phyloP scores from a whole-genome alignment of 2,113 vertebrate species.

The Numida meleagris region DNA sequence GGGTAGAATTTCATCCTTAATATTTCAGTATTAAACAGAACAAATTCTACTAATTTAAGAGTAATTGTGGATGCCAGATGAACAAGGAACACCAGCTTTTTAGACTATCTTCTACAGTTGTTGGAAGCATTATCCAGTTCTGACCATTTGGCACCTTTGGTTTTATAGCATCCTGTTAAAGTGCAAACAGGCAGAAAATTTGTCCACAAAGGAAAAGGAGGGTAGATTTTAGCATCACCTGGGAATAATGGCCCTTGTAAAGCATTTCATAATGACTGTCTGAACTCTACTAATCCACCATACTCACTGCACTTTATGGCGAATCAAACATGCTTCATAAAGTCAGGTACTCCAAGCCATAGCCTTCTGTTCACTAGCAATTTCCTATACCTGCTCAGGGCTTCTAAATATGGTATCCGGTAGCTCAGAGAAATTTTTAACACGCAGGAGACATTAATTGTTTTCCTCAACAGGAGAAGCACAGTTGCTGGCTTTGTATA shows the following conservation, averaged over 20 bases:
- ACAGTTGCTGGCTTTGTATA: neutral
- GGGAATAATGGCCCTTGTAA: neutral
- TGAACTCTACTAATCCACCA: neutral
- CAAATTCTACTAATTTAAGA: constrained; percentile 37
- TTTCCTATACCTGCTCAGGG: neutral
- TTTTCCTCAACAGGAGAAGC: neutral
- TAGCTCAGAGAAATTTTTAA: neutral
- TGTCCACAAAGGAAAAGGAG: neutral
- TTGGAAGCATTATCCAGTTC: neutral
- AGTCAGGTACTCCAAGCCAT: neutral
- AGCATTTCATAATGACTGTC: neutral
- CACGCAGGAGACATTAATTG: neutral
- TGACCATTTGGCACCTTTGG: neutral
- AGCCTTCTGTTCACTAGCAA: neutral
- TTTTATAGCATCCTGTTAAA: neutral
- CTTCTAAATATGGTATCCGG: neutral
- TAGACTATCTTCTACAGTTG: neutral
- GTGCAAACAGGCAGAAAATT: neutral
- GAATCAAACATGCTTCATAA: neutral
- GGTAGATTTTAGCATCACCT: neutral
- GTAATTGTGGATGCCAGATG: neutral
- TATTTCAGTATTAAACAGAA: constrained; percentile 37
- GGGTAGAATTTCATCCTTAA: neutral
- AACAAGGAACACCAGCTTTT: constrained; percentile 28
- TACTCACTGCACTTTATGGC: neutral